phyloP scores from a whole-genome alignment of 2,113 vertebrate genomes.

The Danionella cerebrum region DNA sequence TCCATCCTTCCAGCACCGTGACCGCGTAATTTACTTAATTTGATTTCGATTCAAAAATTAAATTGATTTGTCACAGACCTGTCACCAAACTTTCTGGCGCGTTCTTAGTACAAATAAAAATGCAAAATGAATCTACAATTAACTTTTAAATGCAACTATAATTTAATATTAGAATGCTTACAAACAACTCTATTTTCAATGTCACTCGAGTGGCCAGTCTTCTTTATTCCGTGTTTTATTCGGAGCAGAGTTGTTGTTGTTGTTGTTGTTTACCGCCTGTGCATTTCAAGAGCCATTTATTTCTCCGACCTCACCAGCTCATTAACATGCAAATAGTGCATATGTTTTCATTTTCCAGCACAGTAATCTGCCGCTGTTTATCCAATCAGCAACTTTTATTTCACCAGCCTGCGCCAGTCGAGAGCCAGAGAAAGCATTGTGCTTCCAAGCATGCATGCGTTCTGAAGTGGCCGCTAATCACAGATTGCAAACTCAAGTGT shows the following conservation, averaged over 20 bases:
- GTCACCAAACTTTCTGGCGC: no score
- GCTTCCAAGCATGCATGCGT: slow-evolving; percentile 37
- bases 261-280: slow-evolving; percentile 33
- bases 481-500: slow-evolving; percentile 46
- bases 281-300: slow-evolving; percentile 51
- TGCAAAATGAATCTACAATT: no score
- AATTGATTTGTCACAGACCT: no score
- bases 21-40: no score
- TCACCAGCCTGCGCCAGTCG: slow-evolving; percentile 22
- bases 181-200: no score
- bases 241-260: slow-evolving; percentile 40
- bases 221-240: background rate
- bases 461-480: slow-evolving; percentile 46
- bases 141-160: no score
- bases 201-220: no score
- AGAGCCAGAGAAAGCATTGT: slow-evolving; percentile 19
- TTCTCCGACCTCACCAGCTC: slow-evolving; percentile 55
- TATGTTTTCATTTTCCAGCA: slow-evolving; percentile 65
- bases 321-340: slow-evolving; percentile 70
- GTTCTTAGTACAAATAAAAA: no score
- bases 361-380: slow-evolving; percentile 61
- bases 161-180: no score
- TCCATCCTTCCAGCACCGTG: no score
- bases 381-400: slow-evolving; percentile 58
- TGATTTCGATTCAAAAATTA: no score